A percentile compares a stretch with the other conserved stretches of the same genome.
Evolutionary conservation across 1,140 invertebrate species (phyloP).

Genomic region (Cepaea nemoralis): DNA sequence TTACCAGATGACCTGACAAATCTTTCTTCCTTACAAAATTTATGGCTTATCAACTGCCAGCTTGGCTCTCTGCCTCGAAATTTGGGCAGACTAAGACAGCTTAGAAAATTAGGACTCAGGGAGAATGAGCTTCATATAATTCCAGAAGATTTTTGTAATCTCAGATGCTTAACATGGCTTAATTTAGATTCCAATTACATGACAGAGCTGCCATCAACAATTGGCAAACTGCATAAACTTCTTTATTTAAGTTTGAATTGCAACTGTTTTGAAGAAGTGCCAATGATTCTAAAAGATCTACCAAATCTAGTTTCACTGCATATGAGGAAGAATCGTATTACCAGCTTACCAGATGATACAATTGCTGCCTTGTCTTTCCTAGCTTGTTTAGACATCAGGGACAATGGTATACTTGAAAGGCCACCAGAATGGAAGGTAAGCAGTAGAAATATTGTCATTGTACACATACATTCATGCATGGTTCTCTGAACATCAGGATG

Average conservation of each 20-base stretch:
- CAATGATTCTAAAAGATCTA: slow-evolving; percentile 56
- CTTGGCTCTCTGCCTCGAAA: slow-evolving; percentile 58
- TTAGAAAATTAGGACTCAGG: slow-evolving; percentile 62
- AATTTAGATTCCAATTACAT: slow-evolving; percentile 64
- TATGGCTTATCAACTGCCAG: slow-evolving; percentile 65
- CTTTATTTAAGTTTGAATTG: slow-evolving; percentile 63
- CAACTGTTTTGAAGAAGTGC: slow-evolving; percentile 62
- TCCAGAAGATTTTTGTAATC: slow-evolving; percentile 57
- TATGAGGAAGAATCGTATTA: slow-evolving; percentile 59
- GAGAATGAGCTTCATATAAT: slow-evolving; percentile 56
- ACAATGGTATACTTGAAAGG: slow-evolving; percentile 58
- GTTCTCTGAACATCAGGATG: too few relatives aligned
- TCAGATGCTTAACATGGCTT: slow-evolving; percentile 62
- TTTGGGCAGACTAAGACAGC: slow-evolving; percentile 58
- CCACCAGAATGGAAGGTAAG: slow-evolving; percentile 65
- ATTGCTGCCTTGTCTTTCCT: slow-evolving; percentile 59
- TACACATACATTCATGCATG: too few relatives aligned
- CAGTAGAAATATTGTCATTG: not conserved
- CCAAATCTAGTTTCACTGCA: slow-evolving; percentile 52
- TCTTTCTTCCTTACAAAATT: slow-evolving; percentile 52
- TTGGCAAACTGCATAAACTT: slow-evolving; percentile 53
- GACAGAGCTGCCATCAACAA: slow-evolving; percentile 52
- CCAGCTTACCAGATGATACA: slow-evolving; percentile 57
- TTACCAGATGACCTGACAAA: slow-evolving; percentile 60
- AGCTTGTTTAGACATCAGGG: slow-evolving; percentile 64